A percentile compares a stretch with the other conserved stretches of the same genome.
Conservation (phyloP, 1,140 invertebrate genomes). For the Sipha flava region DNA sequence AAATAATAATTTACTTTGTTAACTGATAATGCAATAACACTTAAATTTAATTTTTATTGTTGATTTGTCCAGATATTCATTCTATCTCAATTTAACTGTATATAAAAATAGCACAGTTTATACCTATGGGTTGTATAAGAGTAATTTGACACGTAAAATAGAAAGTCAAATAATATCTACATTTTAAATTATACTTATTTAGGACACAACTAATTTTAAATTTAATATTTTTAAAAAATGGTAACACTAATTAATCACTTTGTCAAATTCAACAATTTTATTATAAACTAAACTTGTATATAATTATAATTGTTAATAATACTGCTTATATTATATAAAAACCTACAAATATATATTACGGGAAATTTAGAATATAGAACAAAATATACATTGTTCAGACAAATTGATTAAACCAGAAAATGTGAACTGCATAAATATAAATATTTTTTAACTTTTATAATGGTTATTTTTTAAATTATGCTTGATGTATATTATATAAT, state of each 20-base stretch:
- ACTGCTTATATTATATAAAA: neutral
- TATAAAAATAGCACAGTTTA: neutral
- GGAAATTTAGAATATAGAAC: too few relatives aligned
- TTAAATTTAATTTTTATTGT: too few relatives aligned
- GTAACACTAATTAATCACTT: slow-evolving; percentile 32
- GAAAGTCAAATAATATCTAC: neutral
- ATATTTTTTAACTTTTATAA: too few relatives aligned
- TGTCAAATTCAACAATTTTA: neutral
- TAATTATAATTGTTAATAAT: neutral
- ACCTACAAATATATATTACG: neutral
- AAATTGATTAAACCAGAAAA: too few relatives aligned
- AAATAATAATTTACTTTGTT: too few relatives aligned
- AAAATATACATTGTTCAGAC: too few relatives aligned
- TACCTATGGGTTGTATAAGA: neutral
- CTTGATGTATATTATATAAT: too few relatives aligned
- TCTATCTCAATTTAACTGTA: neutral
- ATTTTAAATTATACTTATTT: slow-evolving; percentile 21
- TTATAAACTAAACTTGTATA: neutral
- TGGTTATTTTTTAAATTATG: too few relatives aligned
- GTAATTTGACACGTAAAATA: neutral
- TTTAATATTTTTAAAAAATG: neutral
- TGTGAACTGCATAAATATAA: too few relatives aligned
- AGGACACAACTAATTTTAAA: neutral
- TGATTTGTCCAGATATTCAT: too few relatives aligned
- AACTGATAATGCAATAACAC: too few relatives aligned